Conservation (phyloP, 2,797 vertebrate genomes). For the Heterohyrax brucei region DNA sequence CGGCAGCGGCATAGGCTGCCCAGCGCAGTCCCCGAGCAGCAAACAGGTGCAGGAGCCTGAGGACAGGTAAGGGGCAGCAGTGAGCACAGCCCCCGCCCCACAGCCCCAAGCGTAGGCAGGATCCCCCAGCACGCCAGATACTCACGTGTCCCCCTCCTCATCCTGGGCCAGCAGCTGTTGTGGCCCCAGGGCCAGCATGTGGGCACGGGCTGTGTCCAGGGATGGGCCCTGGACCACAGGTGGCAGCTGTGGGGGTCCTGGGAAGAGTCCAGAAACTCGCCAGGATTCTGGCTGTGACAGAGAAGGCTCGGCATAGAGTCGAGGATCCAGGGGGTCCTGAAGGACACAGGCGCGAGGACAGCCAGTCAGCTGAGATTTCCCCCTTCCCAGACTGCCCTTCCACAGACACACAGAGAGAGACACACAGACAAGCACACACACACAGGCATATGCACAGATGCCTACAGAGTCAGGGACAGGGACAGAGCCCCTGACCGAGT, state of each 20-base stretch:
- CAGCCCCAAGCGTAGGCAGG: neutral
- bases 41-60: conserved; percentile 95
- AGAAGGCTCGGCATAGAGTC: conserved; percentile 72
- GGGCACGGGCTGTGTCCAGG: conserved; percentile 92
- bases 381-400: neutral
- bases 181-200: conserved; percentile 92
- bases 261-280: conserved; percentile 81
- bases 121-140: neutral
- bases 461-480: neutral
- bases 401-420: too few species aligned
- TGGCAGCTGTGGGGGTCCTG: conserved; percentile 74
- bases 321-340: conserved; percentile 79
- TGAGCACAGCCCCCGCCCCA: neutral
- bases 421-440: too few species aligned
- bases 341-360: neutral
- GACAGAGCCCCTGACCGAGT: neutral
- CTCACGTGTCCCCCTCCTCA: conserved; percentile 96
- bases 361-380: conserved; percentile 40
- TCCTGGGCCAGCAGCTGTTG: conserved; percentile 93
- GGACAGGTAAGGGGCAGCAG: neutral
- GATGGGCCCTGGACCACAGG: conserved; percentile 72
- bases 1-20: conserved; percentile 93
- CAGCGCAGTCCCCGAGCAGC: conserved; percentile 94
- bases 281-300: conserved; percentile 86
- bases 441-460: neutral